Conservation (phyloP, 2,888 invertebrate species). For the Melanostoma scalare region DNA sequence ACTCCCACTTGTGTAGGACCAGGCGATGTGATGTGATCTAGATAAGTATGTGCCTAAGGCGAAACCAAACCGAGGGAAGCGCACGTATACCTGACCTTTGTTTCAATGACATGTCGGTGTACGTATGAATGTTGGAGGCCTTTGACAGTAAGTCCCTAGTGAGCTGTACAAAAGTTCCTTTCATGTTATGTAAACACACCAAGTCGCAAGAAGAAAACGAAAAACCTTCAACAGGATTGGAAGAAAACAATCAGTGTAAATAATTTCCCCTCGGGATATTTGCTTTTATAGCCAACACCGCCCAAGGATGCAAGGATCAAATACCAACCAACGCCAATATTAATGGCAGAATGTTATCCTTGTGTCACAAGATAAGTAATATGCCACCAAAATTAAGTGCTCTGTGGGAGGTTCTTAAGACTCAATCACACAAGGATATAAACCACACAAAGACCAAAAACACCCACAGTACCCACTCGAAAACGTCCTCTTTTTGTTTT, state of each 20-base stretch:
- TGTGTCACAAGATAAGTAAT: constrained; percentile 43
- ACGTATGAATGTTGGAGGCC: constrained; percentile 4
- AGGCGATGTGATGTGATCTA: constrained; percentile 59
- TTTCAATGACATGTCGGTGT: constrained; percentile 39
- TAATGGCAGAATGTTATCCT: constrained; percentile 65
- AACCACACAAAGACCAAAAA: constrained; percentile 7
- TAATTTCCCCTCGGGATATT: constrained; percentile 65
- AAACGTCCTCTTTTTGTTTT: constrained; percentile 17
- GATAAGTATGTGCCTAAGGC: constrained; percentile 64
- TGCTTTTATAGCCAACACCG: constrained; percentile 60
- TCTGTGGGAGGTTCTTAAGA: constrained; percentile 17
- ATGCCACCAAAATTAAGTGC: constrained; percentile 48
- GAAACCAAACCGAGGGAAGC: constrained; percentile 12
- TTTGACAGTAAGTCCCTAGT: not conserved
- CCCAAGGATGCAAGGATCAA: constrained; percentile 63
- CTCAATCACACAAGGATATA: constrained; percentile 35
- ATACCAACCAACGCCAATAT: constrained; percentile 41
- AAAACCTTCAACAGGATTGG: constrained; percentile 19
- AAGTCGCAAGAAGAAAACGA: not conserved
- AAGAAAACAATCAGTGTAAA: constrained; percentile 53
- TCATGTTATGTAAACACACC: not conserved
- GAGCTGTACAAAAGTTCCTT: constrained; percentile 6
- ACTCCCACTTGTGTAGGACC: constrained; percentile 37
- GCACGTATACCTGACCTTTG: constrained; percentile 48
- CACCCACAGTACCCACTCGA: constrained; percentile 21